Base-by-base conservation (phyloP, 2,888 invertebrate genomes). In the Amiota communis region DNA sequence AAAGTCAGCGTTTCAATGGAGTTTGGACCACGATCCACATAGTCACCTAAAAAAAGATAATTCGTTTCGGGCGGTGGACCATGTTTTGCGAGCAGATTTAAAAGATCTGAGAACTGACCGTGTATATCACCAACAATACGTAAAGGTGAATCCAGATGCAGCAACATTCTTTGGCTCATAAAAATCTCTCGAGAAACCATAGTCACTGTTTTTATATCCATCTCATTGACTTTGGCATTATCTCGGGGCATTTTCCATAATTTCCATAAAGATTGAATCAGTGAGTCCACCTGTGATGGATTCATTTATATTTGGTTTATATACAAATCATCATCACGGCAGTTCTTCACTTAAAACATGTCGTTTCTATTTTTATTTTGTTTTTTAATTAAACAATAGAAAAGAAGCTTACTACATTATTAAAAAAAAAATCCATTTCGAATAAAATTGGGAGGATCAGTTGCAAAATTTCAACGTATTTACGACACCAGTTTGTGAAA, bases 111-210 rank as follows among this genome's bases (percentile, higher is more conserved):
- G 53, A 77, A 78, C 68, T 79, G 80, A 0, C 79, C 80, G 10
- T 79, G 80, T 47, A 78, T 69, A 23, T 79, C 73, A 12, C 76
- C 80, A 0, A 79, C 74, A 56, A 80, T 61, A 2, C 74, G 71
- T 15, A 80, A 1, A 0, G 77, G 78, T 0, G 77, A 74, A 0
- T 59, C 13, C 46, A 80, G 3, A 13, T 23, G 9, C 23, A 23
- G 20, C 12, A 80, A 74, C 81, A 80, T 80, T 2, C 81, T 81
- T 56, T 80, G 81, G 6, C 72, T 23, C 1, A 80, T n/a, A 0
- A 80, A 67, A 0, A 80, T 65, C 15, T 80, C 80, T 0, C 80
- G 48, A 13, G 74, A 75, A 8, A 79, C 76, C 6, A 46, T 2
- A 46, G 81, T 80, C 0, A 80, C n/a, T 1, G 51, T n/a, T 12